phyloP scores from a whole-genome alignment of 2,888 invertebrate species.

The Myopa testacea region DNA sequence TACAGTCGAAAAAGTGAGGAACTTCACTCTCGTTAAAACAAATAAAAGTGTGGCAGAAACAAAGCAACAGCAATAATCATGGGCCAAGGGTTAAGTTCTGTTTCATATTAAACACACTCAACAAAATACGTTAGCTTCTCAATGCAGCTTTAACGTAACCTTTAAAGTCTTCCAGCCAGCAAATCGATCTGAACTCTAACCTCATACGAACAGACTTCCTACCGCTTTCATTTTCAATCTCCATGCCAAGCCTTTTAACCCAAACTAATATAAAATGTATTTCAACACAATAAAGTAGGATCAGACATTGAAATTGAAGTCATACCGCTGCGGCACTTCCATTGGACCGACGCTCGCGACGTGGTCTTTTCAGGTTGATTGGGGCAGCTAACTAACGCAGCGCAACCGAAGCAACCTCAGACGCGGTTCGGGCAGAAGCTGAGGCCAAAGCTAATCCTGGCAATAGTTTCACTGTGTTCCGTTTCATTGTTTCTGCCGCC shows the following conservation, averaged over 20 bases:
- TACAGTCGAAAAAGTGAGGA: background rate
- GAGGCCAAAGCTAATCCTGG: constrained; percentile 45
- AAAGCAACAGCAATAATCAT: constrained; percentile 8
- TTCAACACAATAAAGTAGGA: constrained; percentile 67
- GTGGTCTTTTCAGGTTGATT: background rate
- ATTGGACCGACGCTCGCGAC: background rate
- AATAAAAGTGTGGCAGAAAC: constrained; percentile 25
- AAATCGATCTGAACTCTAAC: constrained; percentile 27
- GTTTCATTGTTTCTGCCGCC: constrained; percentile 43
- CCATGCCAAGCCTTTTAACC: constrained; percentile 21
- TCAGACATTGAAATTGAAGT: constrained; percentile 64
- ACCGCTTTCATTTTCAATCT: background rate
- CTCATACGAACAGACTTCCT: constrained; percentile 15
- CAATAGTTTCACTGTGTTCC: constrained; percentile 39
- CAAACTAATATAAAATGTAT: constrained; percentile 54
- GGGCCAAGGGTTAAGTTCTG: background rate
- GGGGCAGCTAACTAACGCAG: background rate
- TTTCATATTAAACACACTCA: background rate
- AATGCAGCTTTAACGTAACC: background rate
- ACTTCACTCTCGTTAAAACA: background rate
- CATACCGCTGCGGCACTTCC: constrained; percentile 47
- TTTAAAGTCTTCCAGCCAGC: background rate
- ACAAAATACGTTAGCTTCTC: no score
- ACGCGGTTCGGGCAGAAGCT: constrained; percentile 37
- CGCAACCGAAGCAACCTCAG: background rate